A percentile compares a stretch with the other conserved stretches of the same genome.
Conservation (phyloP, 2,113 vertebrate genomes). For the Chloropsis hardwickii region DNA sequence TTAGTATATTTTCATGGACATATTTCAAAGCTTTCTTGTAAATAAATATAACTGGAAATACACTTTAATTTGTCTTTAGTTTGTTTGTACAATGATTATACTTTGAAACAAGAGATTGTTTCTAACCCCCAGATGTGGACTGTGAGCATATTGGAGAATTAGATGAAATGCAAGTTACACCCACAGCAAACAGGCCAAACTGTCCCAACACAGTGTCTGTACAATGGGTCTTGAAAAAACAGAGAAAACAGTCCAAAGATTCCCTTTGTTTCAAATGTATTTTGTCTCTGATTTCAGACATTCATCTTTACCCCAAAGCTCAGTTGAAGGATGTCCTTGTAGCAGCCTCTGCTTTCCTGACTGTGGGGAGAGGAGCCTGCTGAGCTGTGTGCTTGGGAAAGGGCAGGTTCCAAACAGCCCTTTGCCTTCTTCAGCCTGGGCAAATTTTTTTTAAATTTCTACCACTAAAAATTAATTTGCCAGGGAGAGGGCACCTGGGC, state of each 20-base stretch:
- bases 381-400: not conserved
- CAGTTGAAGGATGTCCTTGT: not conserved
- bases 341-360: not conserved
- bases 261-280: not conserved
- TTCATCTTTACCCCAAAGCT: not conserved
- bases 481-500: not conserved
- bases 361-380: not conserved
- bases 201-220: accelerated
- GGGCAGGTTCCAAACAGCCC: not conserved
- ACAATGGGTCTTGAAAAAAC: too few species aligned
- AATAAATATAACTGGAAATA: not conserved
- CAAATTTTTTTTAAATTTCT: not conserved
- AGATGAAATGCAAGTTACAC: not conserved
- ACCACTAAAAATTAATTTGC: not conserved
- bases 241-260: not conserved
- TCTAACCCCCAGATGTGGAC: not conserved
- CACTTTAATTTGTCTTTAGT: not conserved
- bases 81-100: not conserved
- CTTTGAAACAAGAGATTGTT: not conserved
- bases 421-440: not conserved
- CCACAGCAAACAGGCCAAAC: not conserved
- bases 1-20: not conserved
- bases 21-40: not conserved
- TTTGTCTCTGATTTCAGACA: not conserved
- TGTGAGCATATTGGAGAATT: not conserved